These are phyloP conservation scores for Hylaeus volcanicus DNA, from an alignment of 1,140 invertebrate species.

Conservation along the genomic window DNA sequence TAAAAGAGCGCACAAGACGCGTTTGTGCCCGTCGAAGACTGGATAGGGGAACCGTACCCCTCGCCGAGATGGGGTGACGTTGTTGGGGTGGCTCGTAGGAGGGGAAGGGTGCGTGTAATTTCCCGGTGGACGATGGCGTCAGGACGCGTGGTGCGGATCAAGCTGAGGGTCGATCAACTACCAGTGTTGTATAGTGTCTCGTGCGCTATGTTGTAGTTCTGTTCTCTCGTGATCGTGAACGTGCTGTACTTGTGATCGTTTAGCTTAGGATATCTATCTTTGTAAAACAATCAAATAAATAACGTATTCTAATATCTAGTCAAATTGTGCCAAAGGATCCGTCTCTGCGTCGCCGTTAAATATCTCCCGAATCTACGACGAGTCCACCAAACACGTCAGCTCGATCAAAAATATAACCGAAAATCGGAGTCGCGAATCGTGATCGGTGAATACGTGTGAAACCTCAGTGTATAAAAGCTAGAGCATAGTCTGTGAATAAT, in stretches of 20 bases:
- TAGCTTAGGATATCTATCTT: conserved; percentile 50
- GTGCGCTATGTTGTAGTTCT: conserved; percentile 67
- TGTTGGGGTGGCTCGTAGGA: conserved; percentile 53
- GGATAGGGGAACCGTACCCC: conserved; percentile 53
- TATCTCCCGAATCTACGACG: too few relatives aligned
- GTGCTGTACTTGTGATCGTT: conserved; percentile 73
- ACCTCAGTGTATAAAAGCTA: background rate
- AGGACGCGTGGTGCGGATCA: conserved; percentile 70
- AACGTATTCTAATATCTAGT: background rate
- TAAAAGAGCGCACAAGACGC: conserved; percentile 66
- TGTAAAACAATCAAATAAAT: too few relatives aligned
- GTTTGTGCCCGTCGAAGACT: conserved; percentile 55
- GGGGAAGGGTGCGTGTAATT: conserved; percentile 67
- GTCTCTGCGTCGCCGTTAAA: background rate
- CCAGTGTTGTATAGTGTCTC: conserved; percentile 76
- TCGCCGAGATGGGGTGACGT: conserved; percentile 66
- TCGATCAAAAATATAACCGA: too few relatives aligned
- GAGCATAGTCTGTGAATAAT: background rate
- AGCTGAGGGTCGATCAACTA: conserved; percentile 73
- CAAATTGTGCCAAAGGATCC: background rate
- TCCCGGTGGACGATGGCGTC: conserved; percentile 72
- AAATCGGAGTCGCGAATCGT: background rate
- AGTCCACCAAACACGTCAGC: too few relatives aligned
- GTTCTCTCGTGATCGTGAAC: conserved; percentile 72
- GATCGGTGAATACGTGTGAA: background rate